Percentiles rank a stretch among this genome's conserved stretches.
These are phyloP conservation scores for Xyrichtys novacula DNA, from an alignment of 2,797 vertebrate species.

Conservation along the genomic window DNA sequence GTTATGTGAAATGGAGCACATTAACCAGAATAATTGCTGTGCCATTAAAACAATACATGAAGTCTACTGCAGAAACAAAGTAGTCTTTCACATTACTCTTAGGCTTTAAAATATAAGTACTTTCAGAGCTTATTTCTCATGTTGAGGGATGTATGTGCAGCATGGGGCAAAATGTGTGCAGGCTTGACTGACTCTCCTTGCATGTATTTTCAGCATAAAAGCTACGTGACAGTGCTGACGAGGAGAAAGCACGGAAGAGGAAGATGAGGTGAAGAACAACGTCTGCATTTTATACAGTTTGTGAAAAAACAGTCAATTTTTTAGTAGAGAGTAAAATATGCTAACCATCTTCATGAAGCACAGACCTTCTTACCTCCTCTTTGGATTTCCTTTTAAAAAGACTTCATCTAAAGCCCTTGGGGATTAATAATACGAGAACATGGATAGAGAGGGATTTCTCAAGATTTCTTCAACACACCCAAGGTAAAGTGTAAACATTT, in stretches of 20 bases:
- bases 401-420: no score
- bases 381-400: no score
- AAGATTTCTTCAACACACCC: no score
- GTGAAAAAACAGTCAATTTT: not conserved
- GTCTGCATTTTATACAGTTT: not conserved
- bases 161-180: not conserved
- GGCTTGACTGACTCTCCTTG: not conserved
- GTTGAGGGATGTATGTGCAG: not conserved
- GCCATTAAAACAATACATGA: constrained; percentile 27
- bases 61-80: not conserved
- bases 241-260: not conserved
- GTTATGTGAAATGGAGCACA: constrained; percentile 48
- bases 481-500: no score
- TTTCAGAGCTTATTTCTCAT: constrained; percentile 1
- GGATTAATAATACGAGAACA: no score
- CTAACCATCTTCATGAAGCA: not conserved
- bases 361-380: not conserved
- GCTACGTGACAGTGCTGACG: not conserved
- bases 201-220: not conserved
- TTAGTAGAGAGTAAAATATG: constrained; percentile 7
- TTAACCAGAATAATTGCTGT: not conserved
- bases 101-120: not conserved
- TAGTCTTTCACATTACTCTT: not conserved
- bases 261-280: not conserved
- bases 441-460: no score